Base-by-base conservation (phyloP, 2,797 vertebrate genomes). In the Sphenopsis melanotis region DNA sequence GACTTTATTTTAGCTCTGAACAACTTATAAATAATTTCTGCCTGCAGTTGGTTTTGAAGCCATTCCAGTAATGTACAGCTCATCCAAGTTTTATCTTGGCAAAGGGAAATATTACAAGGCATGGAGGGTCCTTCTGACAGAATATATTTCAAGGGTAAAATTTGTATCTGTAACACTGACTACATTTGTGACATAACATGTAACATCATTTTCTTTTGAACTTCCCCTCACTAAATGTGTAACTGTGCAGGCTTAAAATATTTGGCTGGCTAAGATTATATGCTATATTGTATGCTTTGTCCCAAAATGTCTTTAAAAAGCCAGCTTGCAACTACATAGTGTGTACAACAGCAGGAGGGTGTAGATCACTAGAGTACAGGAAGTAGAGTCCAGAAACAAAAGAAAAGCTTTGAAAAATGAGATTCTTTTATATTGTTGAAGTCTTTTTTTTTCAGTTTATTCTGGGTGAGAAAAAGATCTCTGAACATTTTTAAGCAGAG, bases 1-100 rank as follows among this genome's bases (percentile, higher is more conserved):
- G 36, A 27, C 41, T 77, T 94, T 68, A 81, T 90, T 95, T 95
- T 81, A 66, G 68, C 41, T 59, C 27, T 56, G 42, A 87, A 30
- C 30, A 89, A 36, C 1, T 55, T 82, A 65, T 7, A 91, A 91
- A 83, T 94, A 94, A 89, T 93, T 91, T 89, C 71, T 94, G 89
- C 52, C 24, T 80, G 64, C 11, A 16, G 32, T 68, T 66, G 50
- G 20, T 79, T 94, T 87, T 92, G 87, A 93, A 92, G 64, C 37
- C 27, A 13, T 76, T 92, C 84, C 82, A 83, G 64, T 89, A 76
- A 53, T 19, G 17, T 41, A n/a, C 36, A 87, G 26, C 44, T 76
- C 63, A 66, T 82, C 78, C 75, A 66, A 12, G 29, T 83, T 80
- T 82, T 81, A 26, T 75, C 32, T 61, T 89, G 81, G 61, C 7